phyloP scores from a whole-genome alignment of 2,888 invertebrate species.

The Phyto melanocephala region DNA sequence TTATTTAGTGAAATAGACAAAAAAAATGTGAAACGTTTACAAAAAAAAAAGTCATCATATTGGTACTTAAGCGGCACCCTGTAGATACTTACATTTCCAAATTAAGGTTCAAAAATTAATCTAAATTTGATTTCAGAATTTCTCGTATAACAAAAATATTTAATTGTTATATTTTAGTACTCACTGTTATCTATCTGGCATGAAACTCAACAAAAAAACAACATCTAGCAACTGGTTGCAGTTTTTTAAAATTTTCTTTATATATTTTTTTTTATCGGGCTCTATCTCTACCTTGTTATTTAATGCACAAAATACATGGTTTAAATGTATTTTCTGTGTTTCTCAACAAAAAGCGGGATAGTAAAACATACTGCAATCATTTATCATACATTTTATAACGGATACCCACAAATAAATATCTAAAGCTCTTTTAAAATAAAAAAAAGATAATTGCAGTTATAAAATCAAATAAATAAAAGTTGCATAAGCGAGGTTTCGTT shows the following conservation, averaged over 20 bases:
- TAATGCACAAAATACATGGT: constrained; percentile 49
- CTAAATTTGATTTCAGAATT: too few relatives aligned
- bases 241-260: background rate
- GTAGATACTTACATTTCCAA: too few relatives aligned
- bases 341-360: constrained; percentile 12
- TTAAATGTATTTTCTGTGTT: constrained; percentile 64
- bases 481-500: too few relatives aligned
- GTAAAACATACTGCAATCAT: constrained; percentile 26
- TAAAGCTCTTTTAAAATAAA: background rate
- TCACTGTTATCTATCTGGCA: constrained; percentile 12
- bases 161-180: background rate
- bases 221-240: constrained; percentile 24
- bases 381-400: constrained; percentile 55
- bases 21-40: too few relatives aligned
- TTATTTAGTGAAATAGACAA: too few relatives aligned
- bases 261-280: background rate
- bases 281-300: constrained; percentile 42
- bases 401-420: constrained; percentile 5
- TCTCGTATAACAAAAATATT: too few relatives aligned
- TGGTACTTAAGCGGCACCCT: too few relatives aligned
- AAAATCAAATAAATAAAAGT: too few relatives aligned
- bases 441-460: too few relatives aligned
- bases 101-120: too few relatives aligned
- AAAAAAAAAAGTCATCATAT: too few relatives aligned
- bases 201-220: background rate